Evolutionary conservation across 1,140 invertebrate species (phyloP).

Genomic region (Delia radicum): DNA sequence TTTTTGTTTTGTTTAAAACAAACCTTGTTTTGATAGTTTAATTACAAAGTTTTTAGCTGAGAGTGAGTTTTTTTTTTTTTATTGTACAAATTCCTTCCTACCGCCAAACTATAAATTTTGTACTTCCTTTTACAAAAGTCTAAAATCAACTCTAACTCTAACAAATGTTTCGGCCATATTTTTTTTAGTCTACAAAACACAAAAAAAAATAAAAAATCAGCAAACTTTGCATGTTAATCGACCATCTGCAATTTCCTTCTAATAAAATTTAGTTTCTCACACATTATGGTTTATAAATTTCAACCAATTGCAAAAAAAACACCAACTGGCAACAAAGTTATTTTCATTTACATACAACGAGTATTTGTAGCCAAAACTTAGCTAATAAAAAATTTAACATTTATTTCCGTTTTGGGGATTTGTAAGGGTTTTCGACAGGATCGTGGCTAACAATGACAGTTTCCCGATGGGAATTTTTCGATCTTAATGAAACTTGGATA

Average conservation of each 20-base stretch:
- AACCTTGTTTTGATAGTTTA: constrained; percentile 21
- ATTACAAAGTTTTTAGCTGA: constrained; percentile 9
- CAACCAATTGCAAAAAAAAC: background rate
- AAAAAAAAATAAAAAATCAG: too few species aligned
- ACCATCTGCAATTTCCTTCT: constrained; percentile 14
- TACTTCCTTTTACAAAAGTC: background rate
- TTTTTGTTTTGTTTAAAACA: constrained; percentile 11
- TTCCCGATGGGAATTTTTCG: too few species aligned
- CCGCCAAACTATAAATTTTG: constrained; percentile 7
- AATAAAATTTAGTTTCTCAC: constrained; percentile 1
- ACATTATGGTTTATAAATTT: background rate
- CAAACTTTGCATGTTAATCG: constrained; percentile 16
- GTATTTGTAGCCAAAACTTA: background rate
- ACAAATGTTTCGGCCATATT: too few species aligned
- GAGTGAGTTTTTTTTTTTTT: background rate
- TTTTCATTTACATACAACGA: background rate
- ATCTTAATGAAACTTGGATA: too few species aligned
- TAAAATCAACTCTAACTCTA: background rate
- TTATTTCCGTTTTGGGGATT: background rate
- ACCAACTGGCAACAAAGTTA: background rate
- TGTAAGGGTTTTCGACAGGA: background rate
- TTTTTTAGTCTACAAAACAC: background rate
- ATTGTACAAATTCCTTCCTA: background rate
- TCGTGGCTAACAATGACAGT: too few species aligned
- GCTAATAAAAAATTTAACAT: background rate